A percentile compares a stretch with the other conserved stretches of the same genome.
Evolutionary conservation across 2,113 vertebrate species (phyloP).

Genomic region (Takifugu bimaculatus): DNA sequence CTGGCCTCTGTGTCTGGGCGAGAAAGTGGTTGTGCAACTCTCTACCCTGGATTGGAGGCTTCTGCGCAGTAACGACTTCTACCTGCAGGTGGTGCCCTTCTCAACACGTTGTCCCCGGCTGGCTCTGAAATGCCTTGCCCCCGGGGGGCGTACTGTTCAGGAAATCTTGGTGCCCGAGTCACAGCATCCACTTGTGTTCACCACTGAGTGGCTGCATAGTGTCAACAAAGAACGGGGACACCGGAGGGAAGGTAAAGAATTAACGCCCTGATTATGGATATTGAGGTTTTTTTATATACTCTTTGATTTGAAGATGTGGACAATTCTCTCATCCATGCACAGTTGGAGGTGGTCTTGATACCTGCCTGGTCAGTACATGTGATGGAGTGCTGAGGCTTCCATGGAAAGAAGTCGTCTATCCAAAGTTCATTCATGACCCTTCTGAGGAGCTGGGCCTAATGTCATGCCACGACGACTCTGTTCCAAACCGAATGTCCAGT

Average conservation of each 20-base stretch:
- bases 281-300: background rate
- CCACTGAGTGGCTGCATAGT: conserved; percentile 87
- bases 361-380: conserved; percentile 82
- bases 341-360: conserved; percentile 78
- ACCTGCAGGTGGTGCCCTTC: conserved; percentile 89
- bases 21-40: conserved; percentile 86
- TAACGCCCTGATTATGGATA: background rate
- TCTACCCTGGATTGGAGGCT: conserved; percentile 88
- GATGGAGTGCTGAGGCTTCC: conserved; percentile 83
- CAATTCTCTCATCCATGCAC: background rate
- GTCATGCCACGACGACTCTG: conserved; percentile 30
- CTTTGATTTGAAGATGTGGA: too few relatives aligned
- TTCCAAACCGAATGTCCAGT: conserved; percentile 42
- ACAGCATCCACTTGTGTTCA: conserved; percentile 85
- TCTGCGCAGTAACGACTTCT: conserved; percentile 86
- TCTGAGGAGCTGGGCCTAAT: conserved; percentile 52
- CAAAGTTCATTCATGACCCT: conserved; percentile 82
- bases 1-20: conserved; percentile 84
- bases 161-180: conserved; percentile 82
- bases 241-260: conserved; percentile 72
- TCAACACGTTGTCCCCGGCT: conserved; percentile 83
- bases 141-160: conserved; percentile 82
- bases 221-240: conserved; percentile 86
- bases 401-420: conserved; percentile 87
- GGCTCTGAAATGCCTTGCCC: conserved; percentile 85